Evolutionary conservation across 2,797 vertebrate genomes (phyloP).

Genomic region (Percopsis omiscomaycus): DNA sequence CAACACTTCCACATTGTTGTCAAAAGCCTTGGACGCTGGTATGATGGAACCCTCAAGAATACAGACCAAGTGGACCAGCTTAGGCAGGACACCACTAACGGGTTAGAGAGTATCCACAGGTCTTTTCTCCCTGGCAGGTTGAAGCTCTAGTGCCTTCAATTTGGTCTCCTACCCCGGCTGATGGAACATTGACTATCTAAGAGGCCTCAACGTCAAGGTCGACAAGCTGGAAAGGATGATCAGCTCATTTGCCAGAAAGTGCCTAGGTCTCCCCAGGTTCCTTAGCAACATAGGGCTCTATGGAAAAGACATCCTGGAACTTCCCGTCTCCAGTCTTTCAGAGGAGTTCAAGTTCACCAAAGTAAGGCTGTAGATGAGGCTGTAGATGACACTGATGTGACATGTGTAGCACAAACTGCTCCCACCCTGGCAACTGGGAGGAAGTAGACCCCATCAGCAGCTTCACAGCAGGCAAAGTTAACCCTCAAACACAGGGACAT

Average conservation of each 20-base stretch:
- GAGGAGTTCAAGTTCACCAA: too few species aligned
- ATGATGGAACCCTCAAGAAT: too few species aligned
- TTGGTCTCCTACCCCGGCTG: not conserved
- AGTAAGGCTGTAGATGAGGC: too few species aligned
- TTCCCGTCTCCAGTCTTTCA: too few species aligned
- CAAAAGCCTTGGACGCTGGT: too few species aligned
- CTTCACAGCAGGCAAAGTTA: slow-evolving; percentile 4
- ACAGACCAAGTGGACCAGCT: too few species aligned
- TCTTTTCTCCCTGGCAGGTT: not conserved
- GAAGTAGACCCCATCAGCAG: slow-evolving; percentile 9
- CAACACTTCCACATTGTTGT: too few species aligned
- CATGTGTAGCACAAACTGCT: slow-evolving; percentile 2
- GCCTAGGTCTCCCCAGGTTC: not conserved
- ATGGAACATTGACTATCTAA: not conserved
- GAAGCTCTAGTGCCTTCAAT: not conserved
- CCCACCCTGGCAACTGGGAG: slow-evolving; percentile 11
- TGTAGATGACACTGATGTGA: too few species aligned
- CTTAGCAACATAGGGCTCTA: too few species aligned
- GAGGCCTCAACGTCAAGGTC: not conserved
- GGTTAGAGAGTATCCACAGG: not conserved
- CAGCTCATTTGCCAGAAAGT: not conserved
- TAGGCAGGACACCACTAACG: too few species aligned
- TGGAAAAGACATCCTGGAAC: too few species aligned
- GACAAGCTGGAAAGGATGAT: not conserved
- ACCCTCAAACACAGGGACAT: slow-evolving; percentile 5